Percentiles rank a stretch among this genome's conserved stretches.
phyloP scores from a whole-genome alignment of 1,140 invertebrate species.

The Triops longicaudatus region DNA sequence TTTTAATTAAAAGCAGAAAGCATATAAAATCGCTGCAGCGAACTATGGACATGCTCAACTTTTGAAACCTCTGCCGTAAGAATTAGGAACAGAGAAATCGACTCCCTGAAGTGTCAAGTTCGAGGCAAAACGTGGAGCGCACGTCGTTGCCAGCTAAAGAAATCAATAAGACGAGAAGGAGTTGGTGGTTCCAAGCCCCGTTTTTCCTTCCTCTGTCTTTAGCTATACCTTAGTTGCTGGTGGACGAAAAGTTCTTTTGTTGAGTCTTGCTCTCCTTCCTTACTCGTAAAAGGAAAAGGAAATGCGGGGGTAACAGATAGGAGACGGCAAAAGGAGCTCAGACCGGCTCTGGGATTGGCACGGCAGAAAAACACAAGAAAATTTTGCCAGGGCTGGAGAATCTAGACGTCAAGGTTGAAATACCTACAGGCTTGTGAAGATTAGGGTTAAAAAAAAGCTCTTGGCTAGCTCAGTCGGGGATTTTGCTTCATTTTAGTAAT shows the following conservation, averaged over 20 bases:
- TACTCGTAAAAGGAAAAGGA: neutral
- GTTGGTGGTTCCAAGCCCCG: slow-evolving; percentile 2
- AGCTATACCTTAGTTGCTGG: neutral
- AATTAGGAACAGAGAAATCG: neutral
- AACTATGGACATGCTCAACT: neutral
- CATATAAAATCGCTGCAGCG: neutral
- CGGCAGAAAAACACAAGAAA: neutral
- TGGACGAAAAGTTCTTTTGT: neutral
- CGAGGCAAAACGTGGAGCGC: neutral
- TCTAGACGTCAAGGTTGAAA: neutral
- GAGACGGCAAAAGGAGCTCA: neutral
- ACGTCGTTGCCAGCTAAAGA: slow-evolving; percentile 11
- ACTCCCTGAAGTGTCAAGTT: neutral
- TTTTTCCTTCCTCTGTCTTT: neutral
- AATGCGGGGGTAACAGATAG: neutral
- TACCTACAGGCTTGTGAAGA: neutral
- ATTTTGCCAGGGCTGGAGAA: neutral
- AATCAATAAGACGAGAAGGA: slow-evolving; percentile 3
- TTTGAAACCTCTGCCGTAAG: neutral
- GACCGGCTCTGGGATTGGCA: neutral
- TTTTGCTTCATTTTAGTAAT: neutral
- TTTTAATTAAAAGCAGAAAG: no score
- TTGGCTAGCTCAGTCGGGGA: neutral
- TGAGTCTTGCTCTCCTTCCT: neutral
- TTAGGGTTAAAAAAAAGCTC: neutral